phyloP scores from a whole-genome alignment of 2,888 invertebrate species.

The Vannuccia rotundouncinata region DNA sequence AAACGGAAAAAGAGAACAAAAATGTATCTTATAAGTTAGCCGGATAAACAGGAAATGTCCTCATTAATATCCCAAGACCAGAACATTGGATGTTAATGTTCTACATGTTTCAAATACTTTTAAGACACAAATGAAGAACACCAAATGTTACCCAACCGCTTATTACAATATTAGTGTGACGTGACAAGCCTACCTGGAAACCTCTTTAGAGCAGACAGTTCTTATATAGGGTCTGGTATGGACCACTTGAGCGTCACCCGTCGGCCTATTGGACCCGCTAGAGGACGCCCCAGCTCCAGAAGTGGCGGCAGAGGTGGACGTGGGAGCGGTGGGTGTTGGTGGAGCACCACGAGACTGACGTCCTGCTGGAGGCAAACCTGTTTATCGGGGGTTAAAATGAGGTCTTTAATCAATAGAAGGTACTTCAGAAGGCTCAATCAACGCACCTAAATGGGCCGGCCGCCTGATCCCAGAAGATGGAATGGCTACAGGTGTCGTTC shows the following conservation, averaged over 20 bases:
- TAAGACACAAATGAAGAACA: too few species aligned
- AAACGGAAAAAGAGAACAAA: too few species aligned
- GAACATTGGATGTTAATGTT: too few species aligned
- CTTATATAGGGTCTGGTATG: not conserved
- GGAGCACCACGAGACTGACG: not conserved
- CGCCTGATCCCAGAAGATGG: not conserved
- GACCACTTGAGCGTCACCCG: not conserved
- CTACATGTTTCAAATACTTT: too few species aligned
- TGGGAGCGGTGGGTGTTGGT: not conserved
- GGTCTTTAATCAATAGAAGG: not conserved
- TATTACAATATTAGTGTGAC: too few species aligned
- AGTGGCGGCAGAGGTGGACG: not conserved
- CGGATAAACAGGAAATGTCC: too few species aligned
- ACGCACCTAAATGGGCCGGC: not conserved
- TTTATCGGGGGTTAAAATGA: not conserved
- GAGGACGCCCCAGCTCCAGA: not conserved
- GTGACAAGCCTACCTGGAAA: not conserved
- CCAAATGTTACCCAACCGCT: too few species aligned
- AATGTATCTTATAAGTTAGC: too few species aligned
- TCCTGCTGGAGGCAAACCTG: not conserved
- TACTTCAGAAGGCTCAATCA: not conserved
- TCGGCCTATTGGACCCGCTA: not conserved
- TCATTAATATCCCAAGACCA: too few species aligned
- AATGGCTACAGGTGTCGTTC: not conserved
- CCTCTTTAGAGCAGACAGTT: constrained; percentile 7